Evolutionary conservation across 2,888 invertebrate genomes (phyloP).

Genomic region (Hydropsyche betteni): DNA sequence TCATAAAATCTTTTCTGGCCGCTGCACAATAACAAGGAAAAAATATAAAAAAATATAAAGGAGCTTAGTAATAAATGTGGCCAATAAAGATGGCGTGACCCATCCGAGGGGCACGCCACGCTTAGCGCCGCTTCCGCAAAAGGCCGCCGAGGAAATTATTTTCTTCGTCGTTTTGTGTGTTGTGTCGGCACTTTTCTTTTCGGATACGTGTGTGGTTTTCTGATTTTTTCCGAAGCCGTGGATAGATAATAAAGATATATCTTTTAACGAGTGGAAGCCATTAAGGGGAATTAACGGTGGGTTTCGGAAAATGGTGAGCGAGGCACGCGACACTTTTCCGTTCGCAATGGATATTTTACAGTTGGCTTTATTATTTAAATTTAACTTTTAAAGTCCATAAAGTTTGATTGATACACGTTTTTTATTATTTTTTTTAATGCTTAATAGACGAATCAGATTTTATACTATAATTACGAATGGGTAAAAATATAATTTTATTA

Average conservation of each 20-base stretch:
- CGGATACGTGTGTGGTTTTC: too few species aligned
- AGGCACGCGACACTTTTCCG: constrained; percentile 9
- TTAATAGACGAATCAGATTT: too few species aligned
- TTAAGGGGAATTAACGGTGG: constrained; percentile 24
- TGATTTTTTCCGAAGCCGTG: not conserved
- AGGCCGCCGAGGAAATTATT: constrained; percentile 34
- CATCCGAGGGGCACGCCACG: constrained; percentile 50
- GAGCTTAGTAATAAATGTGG: constrained; percentile 52
- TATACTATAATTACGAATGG: too few species aligned
- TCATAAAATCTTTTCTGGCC: constrained; percentile 52
- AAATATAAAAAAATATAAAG: constrained; percentile 46
- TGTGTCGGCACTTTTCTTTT: too few species aligned
- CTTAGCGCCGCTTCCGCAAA: constrained; percentile 44
- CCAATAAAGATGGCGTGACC: constrained; percentile 52
- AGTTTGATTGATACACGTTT: not conserved
- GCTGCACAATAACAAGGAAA: constrained; percentile 52
- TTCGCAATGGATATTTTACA: not conserved
- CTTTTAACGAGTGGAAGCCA: constrained; percentile 28
- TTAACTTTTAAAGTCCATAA: not conserved
- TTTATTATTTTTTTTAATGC: not conserved
- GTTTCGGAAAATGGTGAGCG: not conserved
- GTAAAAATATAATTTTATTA: too few species aligned
- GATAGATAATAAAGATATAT: constrained; percentile 33
- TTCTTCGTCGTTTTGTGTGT: not conserved
- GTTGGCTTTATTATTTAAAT: not conserved